A percentile compares a stretch with the other conserved stretches of the same genome.
Conservation (phyloP, 2,888 invertebrate species). For the Ganaspis brasiliensis region DNA sequence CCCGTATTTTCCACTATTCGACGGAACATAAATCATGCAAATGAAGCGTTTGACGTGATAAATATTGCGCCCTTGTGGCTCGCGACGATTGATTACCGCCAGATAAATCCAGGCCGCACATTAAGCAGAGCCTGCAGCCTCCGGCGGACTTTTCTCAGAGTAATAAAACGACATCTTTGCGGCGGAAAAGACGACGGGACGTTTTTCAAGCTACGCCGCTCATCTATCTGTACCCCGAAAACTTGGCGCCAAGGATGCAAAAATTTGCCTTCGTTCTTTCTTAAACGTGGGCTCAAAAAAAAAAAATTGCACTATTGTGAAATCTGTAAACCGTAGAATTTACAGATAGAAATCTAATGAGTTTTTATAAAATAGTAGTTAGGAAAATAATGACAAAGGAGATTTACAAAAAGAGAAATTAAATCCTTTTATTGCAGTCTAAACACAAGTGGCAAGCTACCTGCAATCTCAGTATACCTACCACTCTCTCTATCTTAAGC, state of each 20-base stretch:
- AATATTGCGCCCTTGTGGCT: constrained; percentile 73
- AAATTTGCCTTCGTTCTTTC: constrained; percentile 42
- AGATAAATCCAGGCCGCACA: constrained; percentile 78
- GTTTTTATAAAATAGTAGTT: no score
- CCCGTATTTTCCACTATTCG: constrained; percentile 67
- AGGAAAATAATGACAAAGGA: no score
- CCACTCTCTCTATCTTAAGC: no score
- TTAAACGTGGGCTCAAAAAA: no score
- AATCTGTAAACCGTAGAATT: no score
- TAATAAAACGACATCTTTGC: constrained; percentile 76
- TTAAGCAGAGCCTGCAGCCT: constrained; percentile 70
- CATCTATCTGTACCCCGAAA: constrained; percentile 67
- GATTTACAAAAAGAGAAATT: no score
- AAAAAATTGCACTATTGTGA: no score
- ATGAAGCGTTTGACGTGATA: constrained; percentile 78
- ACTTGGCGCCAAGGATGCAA: constrained; percentile 65
- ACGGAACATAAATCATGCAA: constrained; percentile 77
- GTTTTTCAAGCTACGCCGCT: constrained; percentile 74
- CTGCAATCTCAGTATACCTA: no score
- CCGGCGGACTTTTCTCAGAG: constrained; percentile 70
- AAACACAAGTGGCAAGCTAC: no score
- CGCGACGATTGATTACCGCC: constrained; percentile 76
- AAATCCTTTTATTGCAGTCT: no score
- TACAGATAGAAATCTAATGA: no score
- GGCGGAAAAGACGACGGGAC: constrained; percentile 69